Base-by-base conservation (phyloP, 2,797 vertebrate genomes). In the Sebastes aleutianus region DNA sequence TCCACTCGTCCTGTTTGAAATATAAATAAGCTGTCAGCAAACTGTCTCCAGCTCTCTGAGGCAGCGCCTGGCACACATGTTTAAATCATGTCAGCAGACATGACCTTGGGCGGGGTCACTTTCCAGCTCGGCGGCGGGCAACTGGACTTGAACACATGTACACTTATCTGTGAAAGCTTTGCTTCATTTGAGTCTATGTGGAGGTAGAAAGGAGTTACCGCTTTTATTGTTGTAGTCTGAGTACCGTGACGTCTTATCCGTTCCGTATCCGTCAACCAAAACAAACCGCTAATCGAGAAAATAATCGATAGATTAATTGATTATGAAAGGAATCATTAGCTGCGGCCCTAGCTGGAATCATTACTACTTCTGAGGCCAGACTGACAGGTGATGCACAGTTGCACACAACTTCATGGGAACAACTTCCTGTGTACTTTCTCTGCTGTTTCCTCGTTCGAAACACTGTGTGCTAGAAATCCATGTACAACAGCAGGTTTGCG, bases 1-100 rank as follows among this genome's bases (percentile, higher is more conserved):
- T 79, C 79, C 84, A 70, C 83, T 77, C 71, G 26, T 79, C 74
- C 85, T 14, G 76, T 86, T 87, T 95, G 85, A 93, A 94, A 94
- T 90, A 95, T 93, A 91, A 86, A 95, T 92, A 83, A 93, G 88
- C 92, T 89, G 88, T 94, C 92, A 90, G 87, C 66, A 4, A 83
- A 63, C 14, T 26, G 85, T 90, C 88, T 91, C 68, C 79, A 71
- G 63, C 81, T 82, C 78, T 90, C 84, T 71, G 81, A 75, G 64
- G 82, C 31, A 39, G 78, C 22, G 43, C 70, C 78, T 76, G 79
- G 79, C 86, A 70, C 32, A 68, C 86, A 91, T 91, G 85, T 90
- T 92, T 91, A 92, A 92, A 91, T 83, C 85, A 87, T 86, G 84
- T 81, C 86, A 80, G 86, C 87, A 83, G 86, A 85, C 88, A 71